Evolutionary conservation across 2,113 vertebrate genomes (phyloP), one percentile per base, ranked within the genome.

Genomic region (Ahaetulla prasina): DNA sequence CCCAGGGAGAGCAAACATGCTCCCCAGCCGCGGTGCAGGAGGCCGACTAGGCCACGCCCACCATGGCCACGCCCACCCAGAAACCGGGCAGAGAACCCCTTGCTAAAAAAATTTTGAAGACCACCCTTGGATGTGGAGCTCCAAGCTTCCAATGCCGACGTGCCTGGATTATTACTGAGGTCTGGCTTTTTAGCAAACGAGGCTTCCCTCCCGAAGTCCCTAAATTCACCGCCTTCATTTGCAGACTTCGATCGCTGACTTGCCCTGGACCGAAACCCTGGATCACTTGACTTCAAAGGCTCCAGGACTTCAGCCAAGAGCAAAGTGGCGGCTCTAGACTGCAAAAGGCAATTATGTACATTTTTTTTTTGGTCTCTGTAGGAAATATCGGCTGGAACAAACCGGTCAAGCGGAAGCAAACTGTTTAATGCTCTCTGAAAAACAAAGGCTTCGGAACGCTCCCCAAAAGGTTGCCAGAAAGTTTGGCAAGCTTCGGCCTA

Each of bases 331-430:
- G 68, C 68, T 35, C 8, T 8, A 80, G 1, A 8, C n/a, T 1
- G 16, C 74, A 8, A 60, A 60, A 80, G 87, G 90, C 45, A 87
- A 8, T 74, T 55, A 0, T 0, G 60, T 86, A 87, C 0, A 0
- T 0, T 1, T 84, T 0, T 84, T 0, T n/a, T n/a, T n/a, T n/a
- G n/a, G 0, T 87, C 93, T 94, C 45, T 2, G 94, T 95, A 94
- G 92, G 80, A 88, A 93, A 89, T 93, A 89, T 94, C 8, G 92
- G 52, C 86, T 45, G 89, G 49, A 43, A 80, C 91, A 93, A 87
- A 90, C 50, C n/a, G 47, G 35, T 80, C 35, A 43, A 49, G 63
- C 35, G 84, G 88, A 74, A 80, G 30, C 22, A 47, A 2, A 12
- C 22, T 54, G 12, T 39, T 39, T 60, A 0, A 0, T 7, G 74